These are phyloP conservation scores for Eupeodes luniger DNA, from an alignment of 2,888 invertebrate species.

Conservation along the genomic window DNA sequence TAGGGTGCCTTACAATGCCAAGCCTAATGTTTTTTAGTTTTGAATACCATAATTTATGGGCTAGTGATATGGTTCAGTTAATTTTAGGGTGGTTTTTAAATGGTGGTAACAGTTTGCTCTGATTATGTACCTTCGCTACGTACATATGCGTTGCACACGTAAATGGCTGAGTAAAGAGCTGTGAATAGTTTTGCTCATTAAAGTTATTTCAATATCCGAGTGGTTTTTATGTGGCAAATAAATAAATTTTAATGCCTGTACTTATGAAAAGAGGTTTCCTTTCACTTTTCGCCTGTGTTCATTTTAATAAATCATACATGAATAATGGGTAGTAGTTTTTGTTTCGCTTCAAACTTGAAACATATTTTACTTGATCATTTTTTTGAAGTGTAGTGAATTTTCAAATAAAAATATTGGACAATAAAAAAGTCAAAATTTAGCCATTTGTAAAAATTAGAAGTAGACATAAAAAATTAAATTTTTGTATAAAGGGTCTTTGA, in stretches of 20 bases:
- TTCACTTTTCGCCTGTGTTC: neutral
- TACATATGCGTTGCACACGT: neutral
- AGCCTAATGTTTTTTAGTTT: conserved; percentile 30
- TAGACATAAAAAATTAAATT: too few species aligned
- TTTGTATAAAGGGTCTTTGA: too few species aligned
- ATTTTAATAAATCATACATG: conserved; percentile 35
- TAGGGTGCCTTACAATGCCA: neutral
- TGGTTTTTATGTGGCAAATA: conserved; percentile 24
- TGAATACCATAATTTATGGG: conserved; percentile 64
- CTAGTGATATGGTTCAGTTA: conserved; percentile 60
- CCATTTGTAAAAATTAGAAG: too few species aligned
- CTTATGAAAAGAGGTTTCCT: neutral
- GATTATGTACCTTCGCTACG: conserved; percentile 49
- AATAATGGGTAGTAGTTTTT: conserved; percentile 33
- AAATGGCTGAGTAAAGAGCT: conserved; percentile 39
- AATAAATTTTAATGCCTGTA: neutral
- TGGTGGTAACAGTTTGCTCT: conserved; percentile 29
- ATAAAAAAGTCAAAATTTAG: too few species aligned
- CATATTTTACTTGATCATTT: neutral
- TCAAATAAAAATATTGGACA: neutral
- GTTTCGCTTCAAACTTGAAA: neutral
- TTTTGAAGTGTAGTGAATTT: neutral
- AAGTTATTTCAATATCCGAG: conserved; percentile 13
- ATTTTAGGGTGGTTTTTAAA: conserved; percentile 54
- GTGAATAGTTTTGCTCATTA: conserved; percentile 35